A percentile compares a stretch with the other conserved stretches of the same genome.
These are phyloP conservation scores for Canis aureus DNA, from an alignment of 2,113 vertebrate genomes.

Conservation along the genomic window DNA sequence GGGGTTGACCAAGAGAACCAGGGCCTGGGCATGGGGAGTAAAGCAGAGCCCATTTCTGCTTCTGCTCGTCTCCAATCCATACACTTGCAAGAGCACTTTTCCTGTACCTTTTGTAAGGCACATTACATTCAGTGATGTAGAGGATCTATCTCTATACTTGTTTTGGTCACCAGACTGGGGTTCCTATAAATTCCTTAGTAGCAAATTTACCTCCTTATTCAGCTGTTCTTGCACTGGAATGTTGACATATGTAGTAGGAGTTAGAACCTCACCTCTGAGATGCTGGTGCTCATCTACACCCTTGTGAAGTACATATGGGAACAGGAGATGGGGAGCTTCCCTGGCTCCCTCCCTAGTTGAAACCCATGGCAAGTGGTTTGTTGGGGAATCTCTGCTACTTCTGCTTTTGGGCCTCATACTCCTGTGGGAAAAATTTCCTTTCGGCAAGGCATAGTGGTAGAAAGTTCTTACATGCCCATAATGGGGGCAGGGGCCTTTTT, in stretches of 20 bases:
- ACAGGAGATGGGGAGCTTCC: neutral
- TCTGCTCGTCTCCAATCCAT: neutral
- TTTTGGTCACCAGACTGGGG: neutral
- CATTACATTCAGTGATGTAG: neutral
- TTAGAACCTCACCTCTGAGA: neutral
- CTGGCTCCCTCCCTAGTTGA: neutral
- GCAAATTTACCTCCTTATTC: neutral
- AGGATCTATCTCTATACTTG: neutral
- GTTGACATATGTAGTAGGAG: neutral
- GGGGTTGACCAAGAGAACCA: neutral
- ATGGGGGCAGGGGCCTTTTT: fast-evolving
- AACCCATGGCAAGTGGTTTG: neutral
- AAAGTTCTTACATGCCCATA: neutral
- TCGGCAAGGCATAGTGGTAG: neutral
- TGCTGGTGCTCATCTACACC: neutral
- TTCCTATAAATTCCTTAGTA: neutral
- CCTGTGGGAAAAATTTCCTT: neutral
- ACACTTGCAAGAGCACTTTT: neutral
- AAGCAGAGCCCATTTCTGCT: neutral
- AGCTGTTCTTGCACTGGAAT: neutral
- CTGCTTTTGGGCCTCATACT: neutral
- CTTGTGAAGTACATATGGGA: neutral
- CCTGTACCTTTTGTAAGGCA: neutral
- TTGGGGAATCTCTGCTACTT: neutral
- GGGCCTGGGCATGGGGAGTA: neutral